Evolutionary conservation across 2,888 invertebrate species (phyloP), one percentile per base, ranked within the genome.

Genomic region (Noctua janthina): DNA sequence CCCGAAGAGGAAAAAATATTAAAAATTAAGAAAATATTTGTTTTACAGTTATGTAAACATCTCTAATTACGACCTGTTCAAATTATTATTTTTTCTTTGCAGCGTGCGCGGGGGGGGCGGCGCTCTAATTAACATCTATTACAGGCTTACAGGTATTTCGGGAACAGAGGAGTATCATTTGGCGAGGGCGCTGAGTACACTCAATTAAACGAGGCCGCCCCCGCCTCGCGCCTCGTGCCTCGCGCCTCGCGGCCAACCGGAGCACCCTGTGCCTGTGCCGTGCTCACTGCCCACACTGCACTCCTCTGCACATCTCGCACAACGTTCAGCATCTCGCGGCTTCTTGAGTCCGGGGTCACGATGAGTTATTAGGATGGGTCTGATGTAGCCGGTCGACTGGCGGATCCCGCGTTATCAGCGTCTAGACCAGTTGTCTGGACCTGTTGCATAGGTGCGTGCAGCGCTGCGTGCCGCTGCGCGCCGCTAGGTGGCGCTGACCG

Each of bases 1-100:
- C 92, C 91, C 92, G 91, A 92, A 91, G 93, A 93, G 93, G 94
- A 94, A 96, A 96, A 95, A 95, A 95, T 95, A 95, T 96, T 95
- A 93, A 96, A 96, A 96, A 95, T 96, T 96, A 95, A 94, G 95
- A 95, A 97, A 97, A 97, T 96, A 97, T 96, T 96, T 96, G 95
- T 96, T 95, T 96, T 94, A 95, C 96, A 95, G 95, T 96, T 96
- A 94, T 95, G 96, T 95, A 96, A 97, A 97, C 96, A 96, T 96
- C 95, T 97, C 95, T 97, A 96, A 96, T 97, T 96, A 96, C 96
- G 96, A 95, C 95, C 94, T 95, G 96, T 96, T 96, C 95, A 96
- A 96, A 96, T 96, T 96, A 96, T 96, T 95, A 94, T 96, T 96
- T 96, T 96, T 95, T 94, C 95, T 95, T 94, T 93, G 94, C 94